phyloP scores from a whole-genome alignment of 2,113 vertebrate species.

The Trochalopteron elliotii region DNA sequence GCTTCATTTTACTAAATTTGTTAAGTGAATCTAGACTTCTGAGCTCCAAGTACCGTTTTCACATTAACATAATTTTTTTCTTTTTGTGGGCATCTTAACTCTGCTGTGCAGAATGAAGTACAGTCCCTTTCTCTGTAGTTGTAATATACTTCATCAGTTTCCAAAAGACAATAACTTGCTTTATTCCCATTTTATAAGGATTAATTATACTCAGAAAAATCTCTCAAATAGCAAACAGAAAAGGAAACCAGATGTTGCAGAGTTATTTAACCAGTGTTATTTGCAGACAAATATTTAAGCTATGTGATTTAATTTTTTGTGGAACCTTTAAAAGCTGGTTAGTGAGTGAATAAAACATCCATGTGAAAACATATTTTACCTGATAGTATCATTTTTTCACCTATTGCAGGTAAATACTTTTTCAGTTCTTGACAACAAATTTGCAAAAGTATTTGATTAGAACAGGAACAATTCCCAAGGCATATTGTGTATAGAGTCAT shows the following conservation, averaged over 20 bases:
- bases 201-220: constrained; percentile 52
- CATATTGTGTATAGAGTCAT: background rate
- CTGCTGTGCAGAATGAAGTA: background rate
- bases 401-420: background rate
- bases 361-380: background rate
- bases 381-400: background rate
- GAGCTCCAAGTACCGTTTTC: background rate
- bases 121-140: constrained; percentile 17
- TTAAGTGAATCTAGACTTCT: background rate
- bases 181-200: constrained; percentile 46
- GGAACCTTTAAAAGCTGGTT: background rate
- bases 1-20: background rate
- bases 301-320: constrained; percentile 17
- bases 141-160: constrained; percentile 45
- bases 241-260: constrained; percentile 54
- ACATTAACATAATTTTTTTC: background rate
- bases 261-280: constrained; percentile 43
- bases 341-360: background rate
- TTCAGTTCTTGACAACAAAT: background rate
- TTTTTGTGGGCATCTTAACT: background rate
- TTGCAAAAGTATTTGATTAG: constrained; percentile 1
- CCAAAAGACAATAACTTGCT: constrained; percentile 55
- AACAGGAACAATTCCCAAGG: background rate
- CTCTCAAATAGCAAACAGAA: constrained; percentile 41
- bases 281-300: constrained; percentile 44